Evolutionary conservation across 2,797 vertebrate species (phyloP).

Genomic region (Poecilia picta): DNA sequence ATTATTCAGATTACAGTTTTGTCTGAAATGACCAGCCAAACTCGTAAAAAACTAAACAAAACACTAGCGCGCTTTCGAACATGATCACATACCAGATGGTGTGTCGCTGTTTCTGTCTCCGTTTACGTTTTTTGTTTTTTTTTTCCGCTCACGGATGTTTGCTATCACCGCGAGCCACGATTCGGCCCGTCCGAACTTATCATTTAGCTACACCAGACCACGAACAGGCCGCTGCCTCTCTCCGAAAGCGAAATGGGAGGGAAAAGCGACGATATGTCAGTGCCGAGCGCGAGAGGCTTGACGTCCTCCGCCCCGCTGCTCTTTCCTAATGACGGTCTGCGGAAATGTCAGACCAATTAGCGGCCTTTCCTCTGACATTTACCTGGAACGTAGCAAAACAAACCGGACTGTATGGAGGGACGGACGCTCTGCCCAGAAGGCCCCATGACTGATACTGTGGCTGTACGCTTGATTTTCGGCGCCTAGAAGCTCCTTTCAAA

Average conservation of each 20-base stretch:
- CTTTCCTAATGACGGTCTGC: conserved; percentile 61
- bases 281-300: conserved; percentile 50
- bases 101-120: conserved; percentile 34
- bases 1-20: conserved; percentile 78
- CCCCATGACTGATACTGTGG: conserved; percentile 39
- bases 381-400: conserved; percentile 65
- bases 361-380: conserved; percentile 73
- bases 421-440: conserved; percentile 26
- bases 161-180: conserved; percentile 4
- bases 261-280: conserved; percentile 62
- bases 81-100: conserved; percentile 78
- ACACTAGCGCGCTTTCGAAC: conserved; percentile 69
- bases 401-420: conserved; percentile 38
- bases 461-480: conserved; percentile 34
- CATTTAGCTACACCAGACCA: not conserved
- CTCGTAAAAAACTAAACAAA: conserved; percentile 62
- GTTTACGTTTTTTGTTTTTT: conserved; percentile 10
- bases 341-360: conserved; percentile 80
- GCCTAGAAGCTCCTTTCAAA: conserved; percentile 37
- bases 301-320: conserved; percentile 56
- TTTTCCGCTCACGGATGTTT: conserved; percentile 41
- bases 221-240: conserved; percentile 11
- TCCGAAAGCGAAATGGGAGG: conserved; percentile 6
- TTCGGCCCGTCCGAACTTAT: not conserved
- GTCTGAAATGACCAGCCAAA: conserved; percentile 77